A percentile compares a stretch with the other conserved stretches of the same genome.
Conservation (phyloP, 1,140 invertebrate species). For the Ceratina calcarata region DNA sequence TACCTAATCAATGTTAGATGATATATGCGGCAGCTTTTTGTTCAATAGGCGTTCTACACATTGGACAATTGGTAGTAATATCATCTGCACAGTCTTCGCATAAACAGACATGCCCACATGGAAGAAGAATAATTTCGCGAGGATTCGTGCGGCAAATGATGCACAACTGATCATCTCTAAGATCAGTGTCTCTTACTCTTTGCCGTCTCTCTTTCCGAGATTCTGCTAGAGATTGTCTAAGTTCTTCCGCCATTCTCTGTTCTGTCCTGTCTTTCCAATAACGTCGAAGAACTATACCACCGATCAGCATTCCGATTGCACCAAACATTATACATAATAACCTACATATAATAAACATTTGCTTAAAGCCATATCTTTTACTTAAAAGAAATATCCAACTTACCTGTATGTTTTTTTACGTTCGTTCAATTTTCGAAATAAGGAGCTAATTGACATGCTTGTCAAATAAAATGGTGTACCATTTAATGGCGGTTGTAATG, state of each 20-base stretch:
- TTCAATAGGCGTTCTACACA: slow-evolving; percentile 85
- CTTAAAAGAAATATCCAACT: slow-evolving; percentile 5
- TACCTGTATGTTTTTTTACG: slow-evolving; percentile 83
- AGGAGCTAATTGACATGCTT: slow-evolving; percentile 84
- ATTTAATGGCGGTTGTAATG: slow-evolving; percentile 85
- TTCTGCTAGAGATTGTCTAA: slow-evolving; percentile 83
- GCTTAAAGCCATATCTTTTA: neutral
- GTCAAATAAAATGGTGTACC: slow-evolving; percentile 88
- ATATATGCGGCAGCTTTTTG: slow-evolving; percentile 87
- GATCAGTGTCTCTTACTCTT: slow-evolving; percentile 82
- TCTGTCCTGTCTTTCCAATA: slow-evolving; percentile 82
- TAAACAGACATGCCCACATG: slow-evolving; percentile 91
- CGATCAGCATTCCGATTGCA: slow-evolving; percentile 84
- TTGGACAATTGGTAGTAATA: slow-evolving; percentile 85
- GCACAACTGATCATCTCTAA: slow-evolving; percentile 86
- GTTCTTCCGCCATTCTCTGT: slow-evolving; percentile 80
- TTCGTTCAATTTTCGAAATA: slow-evolving; percentile 86
- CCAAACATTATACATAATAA: slow-evolving; percentile 85
- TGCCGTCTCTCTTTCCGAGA: slow-evolving; percentile 84
- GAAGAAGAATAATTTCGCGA: slow-evolving; percentile 89
- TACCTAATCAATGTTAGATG: slow-evolving; percentile 23
- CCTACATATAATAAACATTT: slow-evolving; percentile 71
- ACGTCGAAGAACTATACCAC: slow-evolving; percentile 84
- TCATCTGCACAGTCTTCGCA: slow-evolving; percentile 90
- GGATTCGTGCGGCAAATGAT: slow-evolving; percentile 89